These are phyloP conservation scores for Meriones unguiculatus DNA, from an alignment of 2,113 vertebrate species.

Conservation along the genomic window DNA sequence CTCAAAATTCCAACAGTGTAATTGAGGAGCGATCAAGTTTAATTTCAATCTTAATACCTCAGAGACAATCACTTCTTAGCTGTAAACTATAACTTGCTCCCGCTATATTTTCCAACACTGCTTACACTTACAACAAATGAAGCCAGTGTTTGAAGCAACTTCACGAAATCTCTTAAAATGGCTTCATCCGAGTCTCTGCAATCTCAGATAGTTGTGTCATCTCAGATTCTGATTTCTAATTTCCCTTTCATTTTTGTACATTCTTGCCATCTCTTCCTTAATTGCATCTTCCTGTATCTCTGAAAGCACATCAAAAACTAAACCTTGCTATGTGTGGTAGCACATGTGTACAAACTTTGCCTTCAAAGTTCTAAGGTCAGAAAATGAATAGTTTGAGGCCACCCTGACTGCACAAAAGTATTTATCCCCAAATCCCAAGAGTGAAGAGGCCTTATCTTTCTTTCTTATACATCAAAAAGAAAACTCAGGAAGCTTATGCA, in stretches of 20 bases:
- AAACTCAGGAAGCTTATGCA: constrained; percentile 37
- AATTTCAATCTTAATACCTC: not conserved
- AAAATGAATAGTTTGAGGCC: not conserved
- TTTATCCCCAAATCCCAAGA: not conserved
- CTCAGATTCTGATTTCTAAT: not conserved
- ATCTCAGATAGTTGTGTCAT: not conserved
- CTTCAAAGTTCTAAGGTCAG: not conserved
- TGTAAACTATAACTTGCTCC: not conserved
- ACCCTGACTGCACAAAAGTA: not conserved
- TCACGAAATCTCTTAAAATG: not conserved
- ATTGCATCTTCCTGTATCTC: not conserved
- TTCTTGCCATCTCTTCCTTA: constrained; percentile 2
- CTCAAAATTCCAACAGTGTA: constrained; percentile 40
- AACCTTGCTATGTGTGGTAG: not conserved
- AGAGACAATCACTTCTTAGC: not conserved
- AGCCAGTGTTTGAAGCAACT: not conserved
- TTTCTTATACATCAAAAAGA: constrained; percentile 43
- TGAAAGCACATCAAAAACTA: not conserved
- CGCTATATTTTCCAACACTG: not conserved
- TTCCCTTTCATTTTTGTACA: not conserved
- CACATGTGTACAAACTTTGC: not conserved
- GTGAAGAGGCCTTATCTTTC: not conserved
- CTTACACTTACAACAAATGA: not conserved
- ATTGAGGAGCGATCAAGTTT: not conserved
- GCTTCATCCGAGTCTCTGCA: not conserved